Evolutionary conservation across 2,888 invertebrate genomes (phyloP).

Genomic region (Baronia brevicornis): DNA sequence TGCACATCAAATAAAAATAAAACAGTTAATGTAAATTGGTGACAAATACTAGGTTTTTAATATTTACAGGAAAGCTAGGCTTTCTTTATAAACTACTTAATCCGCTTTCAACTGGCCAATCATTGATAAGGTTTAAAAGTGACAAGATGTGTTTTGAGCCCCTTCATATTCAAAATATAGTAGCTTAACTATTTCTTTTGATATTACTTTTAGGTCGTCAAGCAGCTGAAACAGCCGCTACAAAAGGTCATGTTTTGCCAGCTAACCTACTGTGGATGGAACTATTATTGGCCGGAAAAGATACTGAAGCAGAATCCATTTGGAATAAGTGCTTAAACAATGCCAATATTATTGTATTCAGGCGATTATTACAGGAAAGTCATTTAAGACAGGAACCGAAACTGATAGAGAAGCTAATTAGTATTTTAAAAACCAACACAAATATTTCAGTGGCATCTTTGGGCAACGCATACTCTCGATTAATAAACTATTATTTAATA

Average conservation of each 20-base stretch:
- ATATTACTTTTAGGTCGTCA: conserved; percentile 78
- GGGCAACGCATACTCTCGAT: conserved; percentile 57
- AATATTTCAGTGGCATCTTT: conserved; percentile 31
- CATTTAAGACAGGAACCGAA: conserved; percentile 41
- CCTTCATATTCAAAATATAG: too few relatives aligned
- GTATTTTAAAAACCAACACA: conserved; percentile 37
- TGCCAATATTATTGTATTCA: conserved; percentile 43
- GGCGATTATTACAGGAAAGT: conserved; percentile 56
- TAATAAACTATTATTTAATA: conserved; percentile 45
- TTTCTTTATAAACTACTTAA: too few relatives aligned
- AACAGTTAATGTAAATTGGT: too few relatives aligned
- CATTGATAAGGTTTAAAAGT: too few relatives aligned
- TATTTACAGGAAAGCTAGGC: conserved; percentile 55
- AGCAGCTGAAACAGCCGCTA: conserved; percentile 77
- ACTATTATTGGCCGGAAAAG: conserved; percentile 74
- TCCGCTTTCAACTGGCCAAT: too few relatives aligned
- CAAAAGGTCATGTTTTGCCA: conserved; percentile 74
- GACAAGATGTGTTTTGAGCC: too few relatives aligned
- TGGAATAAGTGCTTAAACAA: conserved; percentile 77
- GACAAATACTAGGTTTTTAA: too few relatives aligned
- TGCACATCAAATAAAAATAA: neutral
- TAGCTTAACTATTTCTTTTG: conserved; percentile 11
- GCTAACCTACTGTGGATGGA: conserved; percentile 84
- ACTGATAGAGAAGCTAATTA: conserved; percentile 44
- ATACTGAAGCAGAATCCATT: conserved; percentile 76